Conservation (phyloP, 2,113 vertebrate genomes). For the Stigmatopora argus region DNA sequence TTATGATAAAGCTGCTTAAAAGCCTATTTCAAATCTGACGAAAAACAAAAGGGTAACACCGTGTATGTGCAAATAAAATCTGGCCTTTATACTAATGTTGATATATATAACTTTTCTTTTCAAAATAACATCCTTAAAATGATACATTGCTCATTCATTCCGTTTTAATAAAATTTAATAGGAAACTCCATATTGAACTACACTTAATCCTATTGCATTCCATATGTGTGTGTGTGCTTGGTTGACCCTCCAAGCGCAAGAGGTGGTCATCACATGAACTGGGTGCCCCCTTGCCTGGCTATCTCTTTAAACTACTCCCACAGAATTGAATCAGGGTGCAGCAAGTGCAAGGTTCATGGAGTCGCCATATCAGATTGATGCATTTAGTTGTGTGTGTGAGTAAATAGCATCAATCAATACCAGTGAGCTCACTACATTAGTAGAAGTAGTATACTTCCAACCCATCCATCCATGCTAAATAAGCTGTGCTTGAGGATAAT, state of each 20-base stretch:
- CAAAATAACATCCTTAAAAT: background rate
- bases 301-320: background rate
- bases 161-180: background rate
- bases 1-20: conserved; percentile 60
- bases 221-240: background rate
- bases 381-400: no score
- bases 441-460: background rate
- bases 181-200: background rate
- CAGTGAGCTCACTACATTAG: no score
- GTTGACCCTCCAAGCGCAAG: conserved; percentile 2
- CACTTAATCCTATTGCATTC: conserved; percentile 15
- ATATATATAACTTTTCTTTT: background rate
- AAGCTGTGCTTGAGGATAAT: no score
- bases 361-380: no score
- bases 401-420: no score
- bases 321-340: background rate
- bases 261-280: background rate
- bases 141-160: background rate
- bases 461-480: background rate
- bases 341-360: background rate
- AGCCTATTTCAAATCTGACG: conserved; percentile 43
- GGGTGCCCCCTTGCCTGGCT: background rate
- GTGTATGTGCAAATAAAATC: conserved; percentile 6
- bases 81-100: background rate
- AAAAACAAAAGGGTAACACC: conserved; percentile 24